Evolutionary conservation across 2,113 vertebrate species (phyloP).

Genomic region (Ursus arctos): DNA sequence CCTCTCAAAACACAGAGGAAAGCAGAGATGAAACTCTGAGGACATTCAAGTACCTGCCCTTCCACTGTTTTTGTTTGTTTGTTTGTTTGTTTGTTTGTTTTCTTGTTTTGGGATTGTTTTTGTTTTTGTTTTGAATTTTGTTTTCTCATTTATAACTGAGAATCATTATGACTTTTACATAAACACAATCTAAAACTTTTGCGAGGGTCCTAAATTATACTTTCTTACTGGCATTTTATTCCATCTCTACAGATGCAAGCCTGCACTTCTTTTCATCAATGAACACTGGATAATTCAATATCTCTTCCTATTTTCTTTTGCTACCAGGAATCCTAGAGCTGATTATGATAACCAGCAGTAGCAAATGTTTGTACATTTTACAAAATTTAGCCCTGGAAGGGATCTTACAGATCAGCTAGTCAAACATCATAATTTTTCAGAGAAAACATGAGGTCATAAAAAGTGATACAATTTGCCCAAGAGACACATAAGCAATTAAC

Average conservation of each 20-base stretch:
- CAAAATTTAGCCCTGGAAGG: neutral
- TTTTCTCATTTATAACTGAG: neutral
- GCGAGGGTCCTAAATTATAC: neutral
- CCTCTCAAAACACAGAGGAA: neutral
- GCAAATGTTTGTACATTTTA: neutral
- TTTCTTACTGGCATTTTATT: neutral
- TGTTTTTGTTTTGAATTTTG: neutral
- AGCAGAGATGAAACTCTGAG: neutral
- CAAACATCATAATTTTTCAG: conserved; percentile 25
- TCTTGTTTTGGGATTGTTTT: neutral
- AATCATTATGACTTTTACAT: neutral
- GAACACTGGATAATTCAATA: neutral
- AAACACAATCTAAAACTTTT: neutral
- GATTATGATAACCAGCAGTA: neutral
- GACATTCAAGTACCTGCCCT: neutral
- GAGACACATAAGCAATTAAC: neutral
- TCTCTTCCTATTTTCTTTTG: neutral
- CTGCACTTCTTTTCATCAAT: neutral
- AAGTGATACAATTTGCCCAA: neutral
- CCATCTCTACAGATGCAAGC: neutral
- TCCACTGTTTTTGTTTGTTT: neutral
- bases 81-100: neutral
- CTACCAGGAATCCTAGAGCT: conserved; percentile 9
- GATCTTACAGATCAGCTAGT: neutral
- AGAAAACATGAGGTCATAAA: neutral